Base-by-base conservation (phyloP, 2,888 invertebrate genomes). In the Morpho helenor region DNA sequence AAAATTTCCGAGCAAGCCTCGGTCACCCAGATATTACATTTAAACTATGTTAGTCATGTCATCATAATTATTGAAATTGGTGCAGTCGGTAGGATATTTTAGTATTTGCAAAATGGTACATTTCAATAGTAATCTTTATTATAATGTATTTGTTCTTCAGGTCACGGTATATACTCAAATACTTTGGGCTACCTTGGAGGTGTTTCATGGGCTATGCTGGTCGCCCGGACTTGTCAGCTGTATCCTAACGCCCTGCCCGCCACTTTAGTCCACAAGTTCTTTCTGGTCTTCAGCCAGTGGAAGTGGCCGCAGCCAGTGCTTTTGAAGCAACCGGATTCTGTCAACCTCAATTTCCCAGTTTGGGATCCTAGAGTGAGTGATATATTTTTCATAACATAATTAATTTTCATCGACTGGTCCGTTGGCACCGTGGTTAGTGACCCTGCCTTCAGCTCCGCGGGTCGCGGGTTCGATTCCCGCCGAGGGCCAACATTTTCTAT, bases 131-230 rank as follows among this genome's bases (percentile, higher is more conserved):
- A 31, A 31, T 5, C 3, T 31, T 31, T 31, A 31, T 3, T 31
- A 31, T 31, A 46, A 7, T 46, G 45, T 16, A 8, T 67, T 63
- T 61, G 56, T 65, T 43, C 82, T 80, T 44, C 80, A 97, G 97
- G 94, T 72, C 97, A 96, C 85, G 98, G 99, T 56, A 98, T 99
- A 69, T 99, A 99, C 91, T 99, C 99, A 52, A 99, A 99, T 92
- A 97, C 96, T 0, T 91, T 99, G 70, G 99, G 99, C 48, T 99
- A 98, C 84, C 93, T 99, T 54, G 99, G 99, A 54, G 99, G 99
- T 62, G 99, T 99, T 8, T 98, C 99, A 0, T 99, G 99, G 99
- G 99, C 99, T 2, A 99, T 99, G 97, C 88, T 99, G 57, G 99
- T 99, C 0, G 99, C 99, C 0, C 92, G 99, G 65, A 98, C 98